Conservation (phyloP, 2,888 invertebrate species). For the Pristionchus mayeri region DNA sequence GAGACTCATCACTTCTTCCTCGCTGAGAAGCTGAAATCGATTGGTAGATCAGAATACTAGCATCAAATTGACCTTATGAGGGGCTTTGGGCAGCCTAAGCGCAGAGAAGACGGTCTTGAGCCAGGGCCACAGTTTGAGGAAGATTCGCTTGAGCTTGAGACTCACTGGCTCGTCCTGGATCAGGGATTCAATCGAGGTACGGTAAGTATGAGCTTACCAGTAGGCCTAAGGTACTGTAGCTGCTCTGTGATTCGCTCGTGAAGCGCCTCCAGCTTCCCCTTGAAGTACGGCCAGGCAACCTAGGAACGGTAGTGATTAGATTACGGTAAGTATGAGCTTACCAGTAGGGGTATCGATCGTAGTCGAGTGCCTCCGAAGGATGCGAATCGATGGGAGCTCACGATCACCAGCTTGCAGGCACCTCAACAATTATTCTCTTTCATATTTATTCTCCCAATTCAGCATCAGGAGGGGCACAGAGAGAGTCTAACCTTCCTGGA, state of each 20-base stretch:
- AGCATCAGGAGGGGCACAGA: too few species aligned
- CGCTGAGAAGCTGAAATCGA: slow-evolving; percentile 59
- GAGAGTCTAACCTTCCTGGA: too few species aligned
- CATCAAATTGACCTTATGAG: slow-evolving; percentile 56
- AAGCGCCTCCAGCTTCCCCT: slow-evolving; percentile 82
- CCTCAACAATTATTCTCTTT: too few species aligned
- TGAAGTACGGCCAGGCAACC: slow-evolving; percentile 85
- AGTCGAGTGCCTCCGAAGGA: slow-evolving; percentile 60
- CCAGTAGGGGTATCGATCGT: slow-evolving; percentile 76
- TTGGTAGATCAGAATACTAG: too few species aligned
- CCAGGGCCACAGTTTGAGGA: slow-evolving; percentile 78
- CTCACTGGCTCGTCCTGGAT: slow-evolving; percentile 35
- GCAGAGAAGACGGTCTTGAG: slow-evolving; percentile 74
- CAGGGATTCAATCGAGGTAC: too few species aligned
- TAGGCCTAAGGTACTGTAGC: slow-evolving; percentile 4
- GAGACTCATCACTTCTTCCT: slow-evolving; percentile 65
- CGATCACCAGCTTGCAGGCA: slow-evolving; percentile 82
- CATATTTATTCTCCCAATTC: too few species aligned
- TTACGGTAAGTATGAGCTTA: slow-evolving; percentile 57
- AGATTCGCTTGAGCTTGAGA: slow-evolving; percentile 58
- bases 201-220: background rate
- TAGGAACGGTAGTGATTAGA: slow-evolving; percentile 76
- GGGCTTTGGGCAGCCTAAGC: slow-evolving; percentile 49
- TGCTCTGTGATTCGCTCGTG: slow-evolving; percentile 76
- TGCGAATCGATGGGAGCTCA: slow-evolving; percentile 55